phyloP scores from a whole-genome alignment of 30 jellyfish, hydroid and myxozoan species.

The Catostylus mosaicus region DNA sequence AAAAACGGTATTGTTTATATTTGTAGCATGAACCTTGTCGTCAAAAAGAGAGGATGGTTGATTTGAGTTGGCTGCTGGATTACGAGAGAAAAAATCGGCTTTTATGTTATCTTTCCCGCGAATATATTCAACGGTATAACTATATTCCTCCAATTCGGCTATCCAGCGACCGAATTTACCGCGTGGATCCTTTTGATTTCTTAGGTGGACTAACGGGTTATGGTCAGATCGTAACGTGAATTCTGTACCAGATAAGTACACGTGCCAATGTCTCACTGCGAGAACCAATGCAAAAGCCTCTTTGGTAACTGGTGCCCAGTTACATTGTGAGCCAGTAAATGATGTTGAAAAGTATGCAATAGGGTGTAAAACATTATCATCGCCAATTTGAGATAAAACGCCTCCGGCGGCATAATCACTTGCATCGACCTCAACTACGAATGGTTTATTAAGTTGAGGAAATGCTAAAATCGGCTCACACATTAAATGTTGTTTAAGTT shows the following conservation, averaged over 20 bases:
- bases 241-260: too few relatives aligned
- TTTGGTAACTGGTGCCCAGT: slow-evolving; percentile 41
- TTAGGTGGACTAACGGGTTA: too few relatives aligned
- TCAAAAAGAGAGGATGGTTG: slow-evolving; percentile 50
- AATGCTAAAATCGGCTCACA: slow-evolving; percentile 31
- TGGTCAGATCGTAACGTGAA: too few relatives aligned
- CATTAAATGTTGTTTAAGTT: slow-evolving; percentile 18
- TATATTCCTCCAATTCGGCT: too few relatives aligned
- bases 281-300: too few relatives aligned
- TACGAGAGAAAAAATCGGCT: slow-evolving; percentile 46
- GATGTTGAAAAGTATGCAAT: slow-evolving; percentile 48
- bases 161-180: too few relatives aligned
- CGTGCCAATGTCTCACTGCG: too few relatives aligned
- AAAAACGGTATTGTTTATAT: background rate
- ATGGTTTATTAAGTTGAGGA: slow-evolving; percentile 26
- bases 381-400: slow-evolving; percentile 32
- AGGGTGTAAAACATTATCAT: slow-evolving; percentile 31
- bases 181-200: too few relatives aligned
- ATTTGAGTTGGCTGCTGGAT: slow-evolving; percentile 46
- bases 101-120: slow-evolving; percentile 45
- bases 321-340: slow-evolving; percentile 52
- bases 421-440: slow-evolving; percentile 13
- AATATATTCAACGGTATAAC: too few relatives aligned
- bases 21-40: slow-evolving; percentile 29
- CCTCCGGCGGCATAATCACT: slow-evolving; percentile 61